phyloP scores from a whole-genome alignment of 2,113 vertebrate species.

The Camelus bactrianus region DNA sequence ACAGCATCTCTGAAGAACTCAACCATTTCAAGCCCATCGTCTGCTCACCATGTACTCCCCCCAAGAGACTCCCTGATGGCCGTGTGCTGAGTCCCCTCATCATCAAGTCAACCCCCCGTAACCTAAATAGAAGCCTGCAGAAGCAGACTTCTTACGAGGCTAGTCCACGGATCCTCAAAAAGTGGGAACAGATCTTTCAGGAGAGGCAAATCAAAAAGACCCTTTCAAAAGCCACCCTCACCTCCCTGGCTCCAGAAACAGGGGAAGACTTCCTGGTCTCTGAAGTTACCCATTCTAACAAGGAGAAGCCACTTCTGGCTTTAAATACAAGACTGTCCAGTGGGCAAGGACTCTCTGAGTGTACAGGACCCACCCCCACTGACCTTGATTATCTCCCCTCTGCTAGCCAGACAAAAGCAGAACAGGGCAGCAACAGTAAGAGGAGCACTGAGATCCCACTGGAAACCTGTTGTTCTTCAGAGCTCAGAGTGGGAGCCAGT shows the following conservation, averaged over 20 bases:
- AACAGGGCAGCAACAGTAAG: slow-evolving; percentile 7
- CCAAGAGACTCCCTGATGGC: slow-evolving; percentile 95
- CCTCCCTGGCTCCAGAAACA: slow-evolving; percentile 81
- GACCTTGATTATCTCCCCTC: slow-evolving; percentile 82
- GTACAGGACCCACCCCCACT: not conserved
- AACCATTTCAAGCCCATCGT: slow-evolving; percentile 99
- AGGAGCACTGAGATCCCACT: slow-evolving; percentile 63
- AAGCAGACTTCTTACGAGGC: slow-evolving; percentile 95
- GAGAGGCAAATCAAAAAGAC: slow-evolving; percentile 94
- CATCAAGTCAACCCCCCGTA: slow-evolving; percentile 97
- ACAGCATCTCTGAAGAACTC: slow-evolving; percentile 98
- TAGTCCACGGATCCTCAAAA: slow-evolving; percentile 94
- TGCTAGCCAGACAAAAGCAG: slow-evolving; percentile 72
- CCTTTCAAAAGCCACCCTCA: slow-evolving; percentile 94
- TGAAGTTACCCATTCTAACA: slow-evolving; percentile 47
- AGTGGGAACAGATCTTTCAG: slow-evolving; percentile 96
- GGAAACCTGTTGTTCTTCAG: not conserved
- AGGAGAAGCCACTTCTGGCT: slow-evolving; percentile 71
- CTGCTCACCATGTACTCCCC: slow-evolving; percentile 97
- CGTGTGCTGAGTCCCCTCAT: slow-evolving; percentile 93
- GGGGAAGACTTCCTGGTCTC: slow-evolving; percentile 77
- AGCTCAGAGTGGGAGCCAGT: not conserved
- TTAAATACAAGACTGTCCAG: slow-evolving; percentile 63
- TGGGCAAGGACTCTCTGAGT: slow-evolving; percentile 47
- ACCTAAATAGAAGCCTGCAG: slow-evolving; percentile 92